Conservation (phyloP, 2,113 vertebrate genomes). For the Todiramphus chloris region DNA sequence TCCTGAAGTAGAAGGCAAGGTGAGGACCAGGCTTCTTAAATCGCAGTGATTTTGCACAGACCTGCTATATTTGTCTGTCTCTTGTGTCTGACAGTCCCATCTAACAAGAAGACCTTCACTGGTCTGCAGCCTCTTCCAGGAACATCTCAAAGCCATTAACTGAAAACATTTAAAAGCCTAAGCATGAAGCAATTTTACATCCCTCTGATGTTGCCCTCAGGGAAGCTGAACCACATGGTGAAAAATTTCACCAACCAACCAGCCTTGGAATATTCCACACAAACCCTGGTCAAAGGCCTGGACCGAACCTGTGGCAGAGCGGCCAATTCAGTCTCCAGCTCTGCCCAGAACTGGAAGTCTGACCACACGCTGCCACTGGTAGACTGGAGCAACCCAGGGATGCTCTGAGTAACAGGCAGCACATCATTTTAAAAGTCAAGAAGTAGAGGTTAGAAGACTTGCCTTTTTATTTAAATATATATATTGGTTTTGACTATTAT, state of each 20-base stretch:
- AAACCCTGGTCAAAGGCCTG: neutral
- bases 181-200: neutral
- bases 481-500: neutral
- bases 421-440: fast-evolving
- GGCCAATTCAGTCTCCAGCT: neutral
- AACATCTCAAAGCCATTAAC: neutral
- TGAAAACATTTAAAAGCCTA: neutral
- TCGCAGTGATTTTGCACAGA: neutral
- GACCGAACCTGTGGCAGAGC: fast-evolving
- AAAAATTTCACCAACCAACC: neutral
- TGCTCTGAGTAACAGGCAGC: neutral
- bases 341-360: fast-evolving
- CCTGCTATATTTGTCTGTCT: neutral
- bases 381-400: neutral
- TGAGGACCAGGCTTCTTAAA: neutral
- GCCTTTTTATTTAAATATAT: too few relatives aligned
- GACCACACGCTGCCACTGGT: neutral
- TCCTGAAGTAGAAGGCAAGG: neutral
- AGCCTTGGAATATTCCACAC: neutral
- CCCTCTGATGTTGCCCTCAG: neutral
- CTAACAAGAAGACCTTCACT: neutral
- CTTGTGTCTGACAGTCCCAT: neutral
- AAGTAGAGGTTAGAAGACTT: neutral
- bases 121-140: neutral
- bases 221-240: neutral